Conservation (phyloP, 2,113 vertebrate species). For the Miniopterus natalensis region DNA sequence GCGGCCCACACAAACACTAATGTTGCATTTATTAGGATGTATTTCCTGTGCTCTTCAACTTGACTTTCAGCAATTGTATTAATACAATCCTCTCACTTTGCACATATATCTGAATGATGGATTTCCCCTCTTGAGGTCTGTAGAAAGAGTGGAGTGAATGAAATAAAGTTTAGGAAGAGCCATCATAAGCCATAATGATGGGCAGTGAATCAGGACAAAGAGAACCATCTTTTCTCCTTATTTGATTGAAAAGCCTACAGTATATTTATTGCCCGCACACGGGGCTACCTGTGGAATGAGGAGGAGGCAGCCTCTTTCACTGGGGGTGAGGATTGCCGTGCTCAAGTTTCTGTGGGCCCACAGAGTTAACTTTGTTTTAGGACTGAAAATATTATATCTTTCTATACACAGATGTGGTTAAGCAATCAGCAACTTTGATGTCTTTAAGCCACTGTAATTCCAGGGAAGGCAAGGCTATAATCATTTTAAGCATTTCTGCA, state of each 20-base stretch:
- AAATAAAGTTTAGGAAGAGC: conserved; percentile 69
- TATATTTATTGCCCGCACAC: conserved; percentile 12
- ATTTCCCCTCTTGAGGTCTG: not conserved
- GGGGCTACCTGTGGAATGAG: conserved; percentile 10
- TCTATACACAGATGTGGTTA: not conserved
- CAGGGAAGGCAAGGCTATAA: not conserved
- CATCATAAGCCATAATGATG: conserved; percentile 43
- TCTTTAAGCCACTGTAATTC: not conserved
- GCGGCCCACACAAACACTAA: conserved; percentile 43
- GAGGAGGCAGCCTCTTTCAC: conserved; percentile 33
- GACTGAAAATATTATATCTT: not conserved
- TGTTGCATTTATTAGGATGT: conserved; percentile 57
- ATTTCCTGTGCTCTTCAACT: conserved; percentile 56
- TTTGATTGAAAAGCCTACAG: not conserved
- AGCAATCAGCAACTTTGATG: not conserved
- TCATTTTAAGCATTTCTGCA: not conserved
- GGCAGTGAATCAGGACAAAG: conserved; percentile 27
- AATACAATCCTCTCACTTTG: not conserved
- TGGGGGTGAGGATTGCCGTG: not conserved
- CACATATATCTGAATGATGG: conserved; percentile 47
- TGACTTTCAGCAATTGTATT: conserved; percentile 67
- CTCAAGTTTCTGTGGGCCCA: not conserved
- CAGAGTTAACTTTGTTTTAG: conserved; percentile 3
- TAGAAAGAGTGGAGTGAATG: conserved; percentile 65
- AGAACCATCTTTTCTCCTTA: conserved; percentile 33